Evolutionary conservation across 2,888 invertebrate genomes (phyloP).

Genomic region (Emmelina monodactyla): DNA sequence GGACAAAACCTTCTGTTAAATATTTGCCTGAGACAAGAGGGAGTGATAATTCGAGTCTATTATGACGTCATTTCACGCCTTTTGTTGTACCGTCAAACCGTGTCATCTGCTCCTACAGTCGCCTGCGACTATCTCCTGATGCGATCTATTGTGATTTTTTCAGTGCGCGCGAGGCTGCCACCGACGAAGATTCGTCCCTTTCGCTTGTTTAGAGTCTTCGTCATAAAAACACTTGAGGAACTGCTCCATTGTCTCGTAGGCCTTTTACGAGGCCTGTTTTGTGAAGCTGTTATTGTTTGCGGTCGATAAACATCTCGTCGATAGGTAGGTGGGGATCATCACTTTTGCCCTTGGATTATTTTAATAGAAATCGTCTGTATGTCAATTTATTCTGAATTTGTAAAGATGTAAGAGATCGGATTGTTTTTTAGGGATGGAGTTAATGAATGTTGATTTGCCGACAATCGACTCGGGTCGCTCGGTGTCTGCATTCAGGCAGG

Average conservation of each 20-base stretch:
- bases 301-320: slow-evolving; percentile 65
- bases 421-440: slow-evolving; percentile 40
- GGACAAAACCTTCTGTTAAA: slow-evolving; percentile 63
- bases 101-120: slow-evolving; percentile 66
- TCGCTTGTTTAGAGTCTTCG: slow-evolving; percentile 52
- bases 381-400: slow-evolving; percentile 42
- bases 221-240: slow-evolving; percentile 56
- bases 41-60: slow-evolving; percentile 65
- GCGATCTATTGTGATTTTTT: slow-evolving; percentile 65
- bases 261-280: slow-evolving; percentile 62
- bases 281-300: slow-evolving; percentile 64
- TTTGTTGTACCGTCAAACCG: slow-evolving; percentile 62
- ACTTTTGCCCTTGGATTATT: slow-evolving; percentile 50
- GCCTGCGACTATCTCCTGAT: slow-evolving; percentile 63
- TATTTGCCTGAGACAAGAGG: slow-evolving; percentile 66
- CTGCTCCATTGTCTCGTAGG: slow-evolving; percentile 57
- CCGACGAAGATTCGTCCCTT: slow-evolving; percentile 61
- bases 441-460: slow-evolving; percentile 41
- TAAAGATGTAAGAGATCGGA: slow-evolving; percentile 25
- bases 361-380: slow-evolving; percentile 47
- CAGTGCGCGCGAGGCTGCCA: slow-evolving; percentile 52
- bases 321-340: slow-evolving; percentile 60
- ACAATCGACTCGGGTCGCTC: slow-evolving; percentile 29
- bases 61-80: slow-evolving; percentile 66
- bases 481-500: slow-evolving; percentile 34